Base-by-base conservation (phyloP, 2,888 invertebrate species). In the Meandrusa payeni region DNA sequence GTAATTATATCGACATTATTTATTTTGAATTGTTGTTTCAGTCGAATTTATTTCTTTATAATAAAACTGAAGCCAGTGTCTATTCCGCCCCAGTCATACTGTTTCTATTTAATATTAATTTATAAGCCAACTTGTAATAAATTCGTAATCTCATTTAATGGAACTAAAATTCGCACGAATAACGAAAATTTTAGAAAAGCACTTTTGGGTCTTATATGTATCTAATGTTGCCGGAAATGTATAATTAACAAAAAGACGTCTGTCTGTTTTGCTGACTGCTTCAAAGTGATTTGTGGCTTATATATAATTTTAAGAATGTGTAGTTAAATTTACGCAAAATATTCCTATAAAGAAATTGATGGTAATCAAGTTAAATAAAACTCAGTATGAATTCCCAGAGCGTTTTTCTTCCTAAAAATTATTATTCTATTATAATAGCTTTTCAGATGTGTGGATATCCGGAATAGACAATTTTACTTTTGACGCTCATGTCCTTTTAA, bases 1-100 rank as follows among this genome's bases (percentile, higher is more conserved):
- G 73, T 66, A 62, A 75, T 74, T 76, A 72, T 70, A 75, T 69
- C 59, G 54, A 63, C 71, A 67, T 70, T 81, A 80, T 82, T 81
- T 81, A 76, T 81, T 77, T 61, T 48, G 48, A 47, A 49, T 59
- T 58, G 65, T 74, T 76, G 60, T 69, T 68, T 64, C 47, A 50
- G 48, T 50, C 11, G 13, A 9, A 22, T 41, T 40, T 32, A 12
- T 26, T 22, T 31, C 7, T 11, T 20, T 7, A 5, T 9, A 27
- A n/a, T n/a, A n/a, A n/a, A n/a, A 28, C 15, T 4, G 15, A 15
- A n/a, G n/a, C 15, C 34, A 31, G 10, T 24, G 15, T 40, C 13
- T 34, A 34, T 34, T 41, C 41, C 28, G 33, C 27, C 27, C 41
- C 22, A 27, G 27, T 10, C 22, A 34, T 19, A 27, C 10, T 29